A percentile compares a stretch with the other conserved stretches of the same genome.
Conservation (phyloP, 1,140 invertebrate genomes). For the Bombus superbus region DNA sequence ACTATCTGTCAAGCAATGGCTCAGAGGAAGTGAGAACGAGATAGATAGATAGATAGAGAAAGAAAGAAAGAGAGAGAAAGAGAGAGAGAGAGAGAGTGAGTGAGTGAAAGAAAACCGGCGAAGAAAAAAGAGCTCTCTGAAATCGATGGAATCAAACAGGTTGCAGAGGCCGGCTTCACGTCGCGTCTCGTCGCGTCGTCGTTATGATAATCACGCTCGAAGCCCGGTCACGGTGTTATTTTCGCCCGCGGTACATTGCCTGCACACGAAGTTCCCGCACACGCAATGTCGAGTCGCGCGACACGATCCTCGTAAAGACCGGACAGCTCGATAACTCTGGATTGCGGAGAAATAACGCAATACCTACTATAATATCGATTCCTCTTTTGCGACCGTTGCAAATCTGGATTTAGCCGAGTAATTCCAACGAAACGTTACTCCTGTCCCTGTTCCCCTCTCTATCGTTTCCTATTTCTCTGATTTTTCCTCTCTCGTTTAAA, state of each 20-base stretch:
- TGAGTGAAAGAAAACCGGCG: no score
- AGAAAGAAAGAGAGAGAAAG: neutral
- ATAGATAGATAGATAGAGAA: neutral
- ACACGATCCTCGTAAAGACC: neutral
- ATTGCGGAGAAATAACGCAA: conserved; percentile 1
- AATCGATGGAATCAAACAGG: conserved; percentile 41
- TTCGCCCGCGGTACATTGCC: neutral
- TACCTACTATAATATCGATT: neutral
- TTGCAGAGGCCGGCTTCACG: conserved; percentile 22
- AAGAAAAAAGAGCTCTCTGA: neutral
- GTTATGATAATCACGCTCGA: conserved; percentile 43
- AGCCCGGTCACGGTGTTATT: conserved; percentile 18
- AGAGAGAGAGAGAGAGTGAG: neutral
- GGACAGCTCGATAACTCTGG: neutral
- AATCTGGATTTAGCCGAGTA: neutral
- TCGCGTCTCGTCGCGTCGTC: neutral
- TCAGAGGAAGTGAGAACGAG: neutral
- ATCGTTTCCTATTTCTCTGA: neutral
- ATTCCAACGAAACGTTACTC: neutral
- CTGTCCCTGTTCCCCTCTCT: neutral
- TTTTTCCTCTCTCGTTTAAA: neutral
- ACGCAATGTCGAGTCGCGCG: neutral
- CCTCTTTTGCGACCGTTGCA: neutral
- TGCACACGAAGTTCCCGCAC: neutral
- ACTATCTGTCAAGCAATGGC: neutral